Evolutionary conservation across 2,888 invertebrate species (phyloP).

Genomic region (Boloria euphrosyne): DNA sequence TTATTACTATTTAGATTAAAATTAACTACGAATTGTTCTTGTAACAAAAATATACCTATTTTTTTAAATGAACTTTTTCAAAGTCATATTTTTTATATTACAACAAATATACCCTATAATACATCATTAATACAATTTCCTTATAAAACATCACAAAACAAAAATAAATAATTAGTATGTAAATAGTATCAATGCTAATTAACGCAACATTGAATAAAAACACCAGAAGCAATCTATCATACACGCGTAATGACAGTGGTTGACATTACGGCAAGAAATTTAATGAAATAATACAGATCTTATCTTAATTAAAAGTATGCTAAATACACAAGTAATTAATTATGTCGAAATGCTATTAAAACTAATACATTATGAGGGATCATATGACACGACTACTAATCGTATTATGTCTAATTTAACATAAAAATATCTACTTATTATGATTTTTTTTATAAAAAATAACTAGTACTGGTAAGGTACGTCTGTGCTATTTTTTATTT

Average conservation of each 20-base stretch:
- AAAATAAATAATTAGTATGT: not conserved
- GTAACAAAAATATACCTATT: too few species aligned
- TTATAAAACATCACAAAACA: too few species aligned
- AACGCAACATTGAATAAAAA: conserved; percentile 30
- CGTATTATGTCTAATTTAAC: too few species aligned
- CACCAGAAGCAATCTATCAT: conserved; percentile 33
- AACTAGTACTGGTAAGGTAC: not conserved
- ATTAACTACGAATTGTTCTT: not conserved
- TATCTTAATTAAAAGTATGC: conserved; percentile 22
- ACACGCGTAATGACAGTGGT: conserved; percentile 8
- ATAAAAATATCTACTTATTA: too few species aligned
- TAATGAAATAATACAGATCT: conserved; percentile 20
- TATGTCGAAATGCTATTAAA: conserved; percentile 17
- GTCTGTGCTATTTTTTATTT: not conserved
- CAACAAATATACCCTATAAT: too few species aligned
- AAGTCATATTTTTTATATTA: too few species aligned
- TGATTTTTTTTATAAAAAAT: not conserved
- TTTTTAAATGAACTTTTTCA: too few species aligned
- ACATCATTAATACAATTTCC: too few species aligned
- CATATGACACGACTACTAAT: conserved; percentile 1
- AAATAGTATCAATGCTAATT: conserved; percentile 30
- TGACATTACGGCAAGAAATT: conserved; percentile 20
- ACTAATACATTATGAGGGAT: conserved; percentile 11
- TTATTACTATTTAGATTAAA: conserved; percentile 7
- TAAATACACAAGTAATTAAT: conserved; percentile 9